Evolutionary conservation across 2,113 vertebrate species (phyloP).

Genomic region (Phalacrocorax pelagicus): DNA sequence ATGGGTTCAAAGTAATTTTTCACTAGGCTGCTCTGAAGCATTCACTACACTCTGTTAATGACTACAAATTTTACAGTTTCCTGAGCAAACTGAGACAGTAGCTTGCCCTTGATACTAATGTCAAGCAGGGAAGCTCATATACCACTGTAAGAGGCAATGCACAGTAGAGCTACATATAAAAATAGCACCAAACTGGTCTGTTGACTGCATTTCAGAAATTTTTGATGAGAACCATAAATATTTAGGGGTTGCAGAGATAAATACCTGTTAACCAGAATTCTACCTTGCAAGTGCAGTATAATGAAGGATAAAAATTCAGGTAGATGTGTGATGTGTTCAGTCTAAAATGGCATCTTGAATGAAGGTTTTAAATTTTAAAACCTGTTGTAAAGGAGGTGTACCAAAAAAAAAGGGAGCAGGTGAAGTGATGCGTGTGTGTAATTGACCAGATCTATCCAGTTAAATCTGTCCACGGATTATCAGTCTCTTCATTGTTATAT

Average conservation of each 20-base stretch:
- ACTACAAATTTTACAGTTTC: neutral
- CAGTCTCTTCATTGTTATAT: neutral
- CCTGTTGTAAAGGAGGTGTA: neutral
- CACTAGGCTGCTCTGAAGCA: neutral
- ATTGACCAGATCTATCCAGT: neutral
- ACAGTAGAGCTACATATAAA: neutral
- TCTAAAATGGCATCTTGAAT: neutral
- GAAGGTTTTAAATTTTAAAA: neutral
- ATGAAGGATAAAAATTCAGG: neutral
- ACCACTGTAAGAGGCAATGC: neutral
- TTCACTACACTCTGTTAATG: neutral
- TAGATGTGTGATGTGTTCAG: neutral
- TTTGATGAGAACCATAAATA: neutral
- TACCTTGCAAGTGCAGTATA: neutral
- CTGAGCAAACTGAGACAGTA: neutral
- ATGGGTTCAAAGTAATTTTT: neutral
- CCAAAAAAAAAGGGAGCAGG: neutral
- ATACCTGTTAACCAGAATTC: neutral
- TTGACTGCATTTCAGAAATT: neutral
- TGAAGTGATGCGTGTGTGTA: neutral
- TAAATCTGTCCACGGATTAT: neutral
- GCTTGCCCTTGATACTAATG: neutral
- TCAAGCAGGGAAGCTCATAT: neutral
- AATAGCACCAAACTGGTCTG: neutral
- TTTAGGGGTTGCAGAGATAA: neutral